Base-by-base conservation (phyloP, 2,797 vertebrate species). In the Ataeniobius toweri region DNA sequence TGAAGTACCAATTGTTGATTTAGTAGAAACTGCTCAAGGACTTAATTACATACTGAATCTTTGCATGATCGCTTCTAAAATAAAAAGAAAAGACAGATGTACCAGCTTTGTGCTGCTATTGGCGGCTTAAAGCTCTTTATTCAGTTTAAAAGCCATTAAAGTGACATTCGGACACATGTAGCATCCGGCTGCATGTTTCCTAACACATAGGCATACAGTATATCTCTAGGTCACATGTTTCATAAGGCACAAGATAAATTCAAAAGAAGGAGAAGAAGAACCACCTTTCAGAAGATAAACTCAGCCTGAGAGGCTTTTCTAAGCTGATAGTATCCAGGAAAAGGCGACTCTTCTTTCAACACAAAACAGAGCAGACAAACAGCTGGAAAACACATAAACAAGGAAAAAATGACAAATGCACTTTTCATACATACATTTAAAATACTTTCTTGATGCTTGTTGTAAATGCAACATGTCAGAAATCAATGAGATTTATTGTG, bases 181-280 rank as follows among this genome's bases (percentile, higher is more conserved):
- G 76, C 69, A 36, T 75, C 28, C 67, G 67, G 67, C 5, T 0
- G 41, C 39, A 61, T 72, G 80, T 73, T 85, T 53, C 50, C 77
- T 63, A 5, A 44, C 48, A 75, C 46, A 74, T 4, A 59, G 80
- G 82, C 70, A 26, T 77, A 50, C 44, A 31, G 46, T 76, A 86
- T 72, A 81, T 87, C 73, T 83, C 76, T 48, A 76, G 75, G 80
- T 84, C 28, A 46, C 48, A 53, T 73, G 81, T 74, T 83, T 79
- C 82, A 79, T 93, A 94, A 94, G 94, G 94, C 92, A 94, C 94
- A 71, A 89, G 90, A 92, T 92, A 91, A 91, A 92, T 88, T 80
- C 90, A 91, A 73, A 82, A 79, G 79, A 91, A 68, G 50, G 80
- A 82, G 70, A 78, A 83, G 71, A 88, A 53, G 65, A 83, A 80